Base-by-base conservation (phyloP, 2,888 invertebrate species). In the Ashinkailepas kermadecensis region DNA sequence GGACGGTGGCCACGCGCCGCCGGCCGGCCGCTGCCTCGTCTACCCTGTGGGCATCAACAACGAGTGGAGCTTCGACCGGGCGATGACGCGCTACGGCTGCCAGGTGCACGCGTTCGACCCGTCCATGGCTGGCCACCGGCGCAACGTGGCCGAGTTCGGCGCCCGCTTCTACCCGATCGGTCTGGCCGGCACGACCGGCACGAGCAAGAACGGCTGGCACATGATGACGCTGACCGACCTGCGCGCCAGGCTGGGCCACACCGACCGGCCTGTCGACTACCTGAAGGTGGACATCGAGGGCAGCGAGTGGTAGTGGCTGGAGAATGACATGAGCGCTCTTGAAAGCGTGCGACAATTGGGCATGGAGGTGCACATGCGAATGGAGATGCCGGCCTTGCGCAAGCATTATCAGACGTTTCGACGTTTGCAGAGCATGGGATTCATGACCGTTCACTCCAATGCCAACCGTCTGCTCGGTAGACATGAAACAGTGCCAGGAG, bases 21-120 rank as follows among this genome's bases (percentile, higher is more conserved):
- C 39, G 9, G 54, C 70, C 11, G 54, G 54, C 18, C 9, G 8
- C 39, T 74, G 70, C 18, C 54, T 74, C 18, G 18, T 74, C 70
- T 74, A 74, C 70, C 54, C 70, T 2, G 39, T 54, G 15, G 70
- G 70, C 2, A 54, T 74, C 39, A 11, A 7, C 54, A 54, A 54
- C 70, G 70, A 74, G 54, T 74, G 70, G 70, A 74, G 70, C 70
- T 74, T 74, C 70, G 70, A 54, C 70, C 13, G 54, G 15, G 54
- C 13, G 7, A 15, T 39, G 13, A 39, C 8, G 54, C 2, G 18
- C 70, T 74, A 54, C 54, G 70, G 70, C 39, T 74, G 70, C 25
- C 13, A 54, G 70, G 54, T 74, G 54, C 15, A 74, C 70, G 39
- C 54, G n/a, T 74, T 74, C 70, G 70, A 74, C 18, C 70, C 70